Base-by-base conservation (phyloP, 1,140 invertebrate species). In the Lordiphosa stackelbergi region DNA sequence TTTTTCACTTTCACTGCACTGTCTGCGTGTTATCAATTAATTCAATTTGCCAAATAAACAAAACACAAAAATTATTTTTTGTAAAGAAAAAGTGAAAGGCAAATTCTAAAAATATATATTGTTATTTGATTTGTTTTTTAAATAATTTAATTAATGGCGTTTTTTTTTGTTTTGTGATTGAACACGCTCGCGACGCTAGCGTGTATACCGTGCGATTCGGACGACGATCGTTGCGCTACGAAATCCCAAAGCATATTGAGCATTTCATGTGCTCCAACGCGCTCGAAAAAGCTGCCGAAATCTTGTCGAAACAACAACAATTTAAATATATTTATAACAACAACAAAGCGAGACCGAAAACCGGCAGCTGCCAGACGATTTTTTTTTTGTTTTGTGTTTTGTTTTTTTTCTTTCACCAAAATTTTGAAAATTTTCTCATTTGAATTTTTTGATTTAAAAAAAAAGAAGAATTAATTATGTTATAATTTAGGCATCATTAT, bases 191-290 rank as follows among this genome's bases (percentile, higher is more conserved):
- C 53, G 49, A 48, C 19, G 19, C 19, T 42, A 37, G 28, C 59
- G 52, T 38, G 31, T 51, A 37, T 54, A 41, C 45, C 69, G 74
- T 69, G 69, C 60, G 74, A 49, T 68, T 46, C 37, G 43, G 11
- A 35, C 46, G 42, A 69, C 66, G 75, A 73, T 79, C 75, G 75
- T 81, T 53, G 75, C 77, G 63, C 75, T 48, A 43, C 75, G 77
- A 53, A 83, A 58, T 83, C 71, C 43, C 68, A 83, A 81, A 81
- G 71, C 83, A 81, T 69, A 81, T 81, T 81, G 75, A 81, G 51
- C 59, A 55, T 63, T 75, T 59, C 36, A 42, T 55, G 22, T 42
- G 54, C 59, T 66, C 22, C 47, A 48, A 65, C 53, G 62, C 45
- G 59, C 55, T 49, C 54, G 35, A 64, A 63, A 81, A 46, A 51